These are phyloP conservation scores for Festucalex cinctus DNA, from an alignment of 2,113 vertebrate genomes.

Conservation along the genomic window DNA sequence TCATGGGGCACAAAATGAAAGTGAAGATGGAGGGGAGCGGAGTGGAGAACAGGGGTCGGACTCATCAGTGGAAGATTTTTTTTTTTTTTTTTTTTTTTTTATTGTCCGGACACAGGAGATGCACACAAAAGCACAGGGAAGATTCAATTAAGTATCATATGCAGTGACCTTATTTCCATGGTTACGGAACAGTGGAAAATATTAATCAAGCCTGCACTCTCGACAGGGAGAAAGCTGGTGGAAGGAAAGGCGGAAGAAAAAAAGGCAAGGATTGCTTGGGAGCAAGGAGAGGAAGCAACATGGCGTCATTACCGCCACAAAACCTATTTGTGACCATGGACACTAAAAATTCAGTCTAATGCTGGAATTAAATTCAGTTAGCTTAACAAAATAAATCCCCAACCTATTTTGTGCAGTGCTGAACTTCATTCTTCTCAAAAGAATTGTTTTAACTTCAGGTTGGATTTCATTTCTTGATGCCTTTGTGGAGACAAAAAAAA, in stretches of 20 bases:
- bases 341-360: conserved; percentile 5
- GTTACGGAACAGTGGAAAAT: conserved; percentile 98
- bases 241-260: conserved; percentile 49
- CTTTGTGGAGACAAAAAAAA: conserved; percentile 40
- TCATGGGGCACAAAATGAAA: conserved; percentile 63
- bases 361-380: conserved; percentile 22
- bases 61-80: conserved; percentile 72
- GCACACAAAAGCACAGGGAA: conserved; percentile 85
- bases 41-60: conserved; percentile 55
- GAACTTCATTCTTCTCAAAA: conserved; percentile 56
- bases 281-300: conserved; percentile 19
- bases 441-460: conserved; percentile 56
- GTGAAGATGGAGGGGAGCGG: conserved; percentile 55
- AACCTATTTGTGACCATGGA: conserved; percentile 25
- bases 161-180: conserved; percentile 99
- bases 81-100: conserved; percentile 26
- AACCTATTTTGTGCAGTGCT: conserved; percentile 55
- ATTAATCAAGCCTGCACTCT: conserved; percentile 91
- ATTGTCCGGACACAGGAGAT: conserved; percentile 76
- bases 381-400: conserved; percentile 47
- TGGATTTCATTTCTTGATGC: conserved; percentile 51
- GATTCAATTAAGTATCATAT: conserved; percentile 99
- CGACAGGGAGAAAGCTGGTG: conserved; percentile 59
- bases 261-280: conserved; percentile 38
- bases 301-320: conserved; percentile 14